Evolutionary conservation across 1,140 invertebrate genomes (phyloP).

Genomic region (Augochlora pura): DNA sequence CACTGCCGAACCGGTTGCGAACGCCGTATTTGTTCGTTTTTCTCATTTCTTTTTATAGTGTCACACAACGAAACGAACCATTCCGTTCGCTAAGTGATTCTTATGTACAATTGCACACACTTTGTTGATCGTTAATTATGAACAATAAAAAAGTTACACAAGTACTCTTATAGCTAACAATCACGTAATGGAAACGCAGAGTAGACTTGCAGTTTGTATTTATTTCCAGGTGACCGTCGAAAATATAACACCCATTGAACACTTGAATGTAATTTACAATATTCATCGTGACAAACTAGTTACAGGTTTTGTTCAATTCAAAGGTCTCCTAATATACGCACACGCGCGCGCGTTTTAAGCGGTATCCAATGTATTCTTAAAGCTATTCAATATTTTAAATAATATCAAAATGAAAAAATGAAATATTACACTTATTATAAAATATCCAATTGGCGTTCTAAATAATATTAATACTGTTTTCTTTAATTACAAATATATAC

Average conservation of each 20-base stretch:
- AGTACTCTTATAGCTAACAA: too few species aligned
- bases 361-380: conserved; percentile 5
- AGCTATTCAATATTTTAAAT: conserved; percentile 1
- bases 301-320: conserved; percentile 8
- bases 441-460: conserved; percentile 21
- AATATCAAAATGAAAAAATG: conserved; percentile 19
- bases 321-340: conserved; percentile 7
- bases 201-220: conserved; percentile 19
- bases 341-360: not conserved
- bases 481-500: conserved; percentile 15
- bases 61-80: too few species aligned
- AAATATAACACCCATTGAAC: conserved; percentile 42
- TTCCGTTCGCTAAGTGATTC: too few species aligned
- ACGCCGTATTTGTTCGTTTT: too few species aligned
- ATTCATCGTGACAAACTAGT: conserved; percentile 32
- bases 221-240: conserved; percentile 28
- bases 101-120: too few species aligned
- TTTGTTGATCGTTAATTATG: too few species aligned
- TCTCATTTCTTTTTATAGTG: too few species aligned
- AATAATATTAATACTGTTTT: conserved; percentile 46
- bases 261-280: conserved; percentile 27
- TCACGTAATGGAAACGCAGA: not conserved
- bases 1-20: too few species aligned
- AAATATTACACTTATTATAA: conserved; percentile 22
- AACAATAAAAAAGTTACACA: too few species aligned